Evolutionary conservation across 2,113 vertebrate genomes (phyloP).

Genomic region (Indicator indicator): DNA sequence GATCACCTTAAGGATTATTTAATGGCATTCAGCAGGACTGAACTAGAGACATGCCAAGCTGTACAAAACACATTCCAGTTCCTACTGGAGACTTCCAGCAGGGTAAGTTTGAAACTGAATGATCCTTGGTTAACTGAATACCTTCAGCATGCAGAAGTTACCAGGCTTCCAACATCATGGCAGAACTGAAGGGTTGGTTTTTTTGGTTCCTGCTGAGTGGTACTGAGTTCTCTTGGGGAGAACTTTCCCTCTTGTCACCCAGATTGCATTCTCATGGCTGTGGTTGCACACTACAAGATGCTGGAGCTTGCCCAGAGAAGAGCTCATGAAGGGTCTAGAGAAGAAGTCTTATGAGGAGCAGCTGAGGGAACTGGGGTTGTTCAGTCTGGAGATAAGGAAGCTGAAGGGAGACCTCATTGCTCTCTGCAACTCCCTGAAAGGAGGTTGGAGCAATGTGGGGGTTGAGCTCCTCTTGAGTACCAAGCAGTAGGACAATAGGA

Average conservation of each 20-base stretch:
- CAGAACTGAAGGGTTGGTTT: neutral
- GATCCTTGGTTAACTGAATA: neutral
- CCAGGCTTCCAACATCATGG: neutral
- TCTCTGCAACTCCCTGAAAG: too few relatives aligned
- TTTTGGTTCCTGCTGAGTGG: neutral
- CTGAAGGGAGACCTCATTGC: too few relatives aligned
- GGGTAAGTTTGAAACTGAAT: conserved; percentile 79
- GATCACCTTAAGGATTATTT: conserved; percentile 95
- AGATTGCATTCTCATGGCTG: neutral
- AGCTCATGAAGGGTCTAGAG: too few relatives aligned
- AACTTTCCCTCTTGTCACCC: neutral
- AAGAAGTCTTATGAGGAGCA: too few relatives aligned
- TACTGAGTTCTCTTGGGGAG: neutral
- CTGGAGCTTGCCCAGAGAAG: too few relatives aligned
- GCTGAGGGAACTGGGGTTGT: too few relatives aligned
- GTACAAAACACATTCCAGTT: conserved; percentile 96
- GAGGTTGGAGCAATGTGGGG: too few relatives aligned
- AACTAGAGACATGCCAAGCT: conserved; percentile 93
- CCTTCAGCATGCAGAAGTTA: neutral
- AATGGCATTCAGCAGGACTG: conserved; percentile 92
- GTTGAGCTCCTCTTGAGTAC: too few relatives aligned
- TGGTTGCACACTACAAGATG: neutral
- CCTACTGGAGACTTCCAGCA: conserved; percentile 93
- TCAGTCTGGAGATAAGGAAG: too few relatives aligned
- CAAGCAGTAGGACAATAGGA: too few relatives aligned